Conservation (phyloP, 2,888 invertebrate genomes). For the Polydrusus tereticollis region DNA sequence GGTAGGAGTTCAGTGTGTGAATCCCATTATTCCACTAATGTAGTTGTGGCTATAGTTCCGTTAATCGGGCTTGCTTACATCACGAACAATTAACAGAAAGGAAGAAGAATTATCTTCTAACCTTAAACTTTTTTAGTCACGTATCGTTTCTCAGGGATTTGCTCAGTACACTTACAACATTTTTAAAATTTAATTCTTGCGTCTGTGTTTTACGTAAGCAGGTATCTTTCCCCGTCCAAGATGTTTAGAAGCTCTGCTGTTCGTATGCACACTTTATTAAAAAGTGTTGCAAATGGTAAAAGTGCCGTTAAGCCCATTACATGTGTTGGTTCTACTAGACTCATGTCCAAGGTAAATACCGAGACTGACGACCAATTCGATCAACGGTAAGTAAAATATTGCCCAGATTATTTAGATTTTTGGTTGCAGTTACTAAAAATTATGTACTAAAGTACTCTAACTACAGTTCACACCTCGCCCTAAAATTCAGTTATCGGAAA, state of each 20-base stretch:
- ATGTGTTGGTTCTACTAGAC: conserved; percentile 53
- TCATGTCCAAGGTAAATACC: conserved; percentile 66
- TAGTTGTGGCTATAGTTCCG: too few relatives aligned
- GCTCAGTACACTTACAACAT: neutral
- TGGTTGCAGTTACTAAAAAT: too few relatives aligned
- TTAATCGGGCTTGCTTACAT: neutral
- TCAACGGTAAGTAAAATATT: conserved; percentile 65
- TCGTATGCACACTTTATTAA: conserved; percentile 65
- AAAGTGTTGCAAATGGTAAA: conserved; percentile 53
- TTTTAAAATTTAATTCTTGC: neutral
- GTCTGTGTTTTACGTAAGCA: neutral
- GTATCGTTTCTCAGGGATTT: neutral
- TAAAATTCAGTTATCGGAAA: neutral
- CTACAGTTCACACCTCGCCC: too few relatives aligned
- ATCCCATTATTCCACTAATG: too few relatives aligned
- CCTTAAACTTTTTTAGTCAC: neutral
- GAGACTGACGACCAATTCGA: conserved; percentile 92
- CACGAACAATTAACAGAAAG: neutral
- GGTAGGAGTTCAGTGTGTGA: too few relatives aligned
- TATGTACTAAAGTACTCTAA: too few relatives aligned
- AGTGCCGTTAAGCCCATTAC: conserved; percentile 23
- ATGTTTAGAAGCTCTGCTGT: conserved; percentile 70
- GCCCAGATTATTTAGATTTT: too few relatives aligned
- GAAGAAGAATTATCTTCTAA: neutral
- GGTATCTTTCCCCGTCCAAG: conserved; percentile 53